Evolutionary conservation across 1,140 invertebrate genomes (phyloP).

Genomic region (Drosophila triauraria): DNA sequence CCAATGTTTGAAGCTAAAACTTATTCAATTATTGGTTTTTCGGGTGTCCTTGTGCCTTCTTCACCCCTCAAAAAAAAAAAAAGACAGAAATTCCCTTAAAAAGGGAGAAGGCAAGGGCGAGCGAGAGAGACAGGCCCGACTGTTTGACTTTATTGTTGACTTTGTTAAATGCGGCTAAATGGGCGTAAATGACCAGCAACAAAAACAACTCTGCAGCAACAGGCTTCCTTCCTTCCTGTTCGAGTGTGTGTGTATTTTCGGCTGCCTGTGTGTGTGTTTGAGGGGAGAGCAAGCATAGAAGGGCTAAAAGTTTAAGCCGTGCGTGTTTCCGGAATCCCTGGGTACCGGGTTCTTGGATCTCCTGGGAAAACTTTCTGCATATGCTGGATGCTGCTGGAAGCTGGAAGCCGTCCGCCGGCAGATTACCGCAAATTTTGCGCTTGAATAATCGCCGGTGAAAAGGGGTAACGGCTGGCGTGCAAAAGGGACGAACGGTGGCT

Average conservation of each 20-base stretch:
- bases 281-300: constrained; percentile 32
- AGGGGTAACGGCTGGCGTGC: constrained; percentile 4
- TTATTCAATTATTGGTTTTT: constrained; percentile 69
- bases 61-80: background rate
- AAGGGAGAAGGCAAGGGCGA: background rate
- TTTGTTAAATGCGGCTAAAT: constrained; percentile 82
- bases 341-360: constrained; percentile 2
- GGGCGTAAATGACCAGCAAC: constrained; percentile 77
- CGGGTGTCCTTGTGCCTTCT: background rate
- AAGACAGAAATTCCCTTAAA: background rate
- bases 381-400: constrained; percentile 24
- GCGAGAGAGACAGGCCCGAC: constrained; percentile 3
- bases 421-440: constrained; percentile 63
- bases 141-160: constrained; percentile 82
- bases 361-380: constrained; percentile 47
- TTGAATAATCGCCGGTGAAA: constrained; percentile 50
- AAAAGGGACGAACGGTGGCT: background rate
- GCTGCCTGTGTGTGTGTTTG: constrained; percentile 16
- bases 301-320: constrained; percentile 61
- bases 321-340: constrained; percentile 44
- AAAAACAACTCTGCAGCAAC: constrained; percentile 52
- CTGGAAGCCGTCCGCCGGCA: constrained; percentile 46
- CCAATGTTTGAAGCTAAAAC: constrained; percentile 43
- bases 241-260: constrained; percentile 10
- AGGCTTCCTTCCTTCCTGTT: constrained; percentile 33